Base-by-base conservation (phyloP, 2,113 vertebrate genomes). In the Chamaea fasciata region DNA sequence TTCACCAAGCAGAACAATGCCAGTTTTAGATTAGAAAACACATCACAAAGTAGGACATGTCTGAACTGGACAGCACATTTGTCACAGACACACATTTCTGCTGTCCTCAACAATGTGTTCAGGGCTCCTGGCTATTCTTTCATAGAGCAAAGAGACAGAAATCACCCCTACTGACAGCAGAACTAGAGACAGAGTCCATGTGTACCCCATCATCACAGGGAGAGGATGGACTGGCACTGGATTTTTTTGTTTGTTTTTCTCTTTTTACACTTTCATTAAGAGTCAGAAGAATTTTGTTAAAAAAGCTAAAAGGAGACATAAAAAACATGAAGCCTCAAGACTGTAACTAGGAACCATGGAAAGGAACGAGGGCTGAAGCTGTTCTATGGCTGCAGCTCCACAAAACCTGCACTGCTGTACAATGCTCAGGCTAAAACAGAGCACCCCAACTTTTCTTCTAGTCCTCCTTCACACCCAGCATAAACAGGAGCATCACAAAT, bases 91-190 rank as follows among this genome's bases (percentile, higher is more conserved):
- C 13, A 35, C 2, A 10, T 39, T 75, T 78, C 23, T 28, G 15
- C 56, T 74, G 13, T 37, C 59, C 47, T 79, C 0, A 0, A 15
- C 65, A 67, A 70, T 4, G 1, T 1, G 8, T 21, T 67, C 39
- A 50, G 47, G 11, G 10, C 31, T 93, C 62, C 56, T 63, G 42
- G 50, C 22, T 70, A 26, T 35, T 68, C 42, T 63, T 87, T 42
- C 62, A 50, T 0, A 82, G 10, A 75, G 28, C 23, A 78, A 28
- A 62, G n/a, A 11, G 26, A 77, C 46, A 28, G 8, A 70, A 55
- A 26, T 68, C 33, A 37, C 3, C 2, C 14, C 24, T 28, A 62
- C 9, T 63, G 37, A 59, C 60, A 42, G 60, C 23, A 75, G 82
- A 93, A 62, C 37, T 30, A 47, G 28, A 62, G n/a, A 49, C 1